Percentiles rank a stretch among this genome's conserved stretches.
phyloP scores from a whole-genome alignment of 1,140 invertebrate genomes.

The Campoletis sonorensis region DNA sequence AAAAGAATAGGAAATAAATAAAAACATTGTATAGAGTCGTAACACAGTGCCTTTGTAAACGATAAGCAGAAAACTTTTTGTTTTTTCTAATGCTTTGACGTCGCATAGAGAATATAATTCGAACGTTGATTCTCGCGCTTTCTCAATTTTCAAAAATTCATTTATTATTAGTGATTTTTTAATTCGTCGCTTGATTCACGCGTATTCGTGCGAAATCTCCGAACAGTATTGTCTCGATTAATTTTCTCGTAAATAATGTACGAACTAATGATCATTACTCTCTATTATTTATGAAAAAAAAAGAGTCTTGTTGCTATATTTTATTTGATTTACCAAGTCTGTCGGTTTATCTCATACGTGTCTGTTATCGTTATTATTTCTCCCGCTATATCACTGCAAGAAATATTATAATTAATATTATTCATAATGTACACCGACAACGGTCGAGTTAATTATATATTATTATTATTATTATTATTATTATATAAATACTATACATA shows the following conservation, averaged over 20 bases:
- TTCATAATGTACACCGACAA: no score
- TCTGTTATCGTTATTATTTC: slow-evolving; percentile 61
- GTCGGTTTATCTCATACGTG: slow-evolving; percentile 60
- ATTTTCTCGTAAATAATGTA: slow-evolving; percentile 14
- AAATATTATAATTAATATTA: no score
- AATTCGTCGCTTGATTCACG: not conserved
- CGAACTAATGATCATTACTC: not conserved
- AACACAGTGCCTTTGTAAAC: slow-evolving; percentile 53
- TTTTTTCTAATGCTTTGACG: not conserved
- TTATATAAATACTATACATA: slow-evolving; percentile 57
- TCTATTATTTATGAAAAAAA: slow-evolving; percentile 29
- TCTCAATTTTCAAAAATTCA: not conserved
- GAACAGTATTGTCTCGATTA: slow-evolving; percentile 42
- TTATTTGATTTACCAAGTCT: slow-evolving; percentile 46
- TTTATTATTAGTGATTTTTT: no score
- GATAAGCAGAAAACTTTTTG: slow-evolving; percentile 47
- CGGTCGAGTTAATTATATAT: no score
- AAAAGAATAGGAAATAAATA: not conserved
- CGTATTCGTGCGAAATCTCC: slow-evolving; percentile 7
- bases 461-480: slow-evolving; percentile 36
- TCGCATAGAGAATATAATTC: slow-evolving; percentile 7
- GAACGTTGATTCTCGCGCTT: not conserved
- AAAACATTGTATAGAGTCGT: slow-evolving; percentile 47
- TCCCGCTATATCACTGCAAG: slow-evolving; percentile 27
- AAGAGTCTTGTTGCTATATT: slow-evolving; percentile 32